Base-by-base conservation (phyloP, 2,797 vertebrate species). In the Malurus leucopterus region DNA sequence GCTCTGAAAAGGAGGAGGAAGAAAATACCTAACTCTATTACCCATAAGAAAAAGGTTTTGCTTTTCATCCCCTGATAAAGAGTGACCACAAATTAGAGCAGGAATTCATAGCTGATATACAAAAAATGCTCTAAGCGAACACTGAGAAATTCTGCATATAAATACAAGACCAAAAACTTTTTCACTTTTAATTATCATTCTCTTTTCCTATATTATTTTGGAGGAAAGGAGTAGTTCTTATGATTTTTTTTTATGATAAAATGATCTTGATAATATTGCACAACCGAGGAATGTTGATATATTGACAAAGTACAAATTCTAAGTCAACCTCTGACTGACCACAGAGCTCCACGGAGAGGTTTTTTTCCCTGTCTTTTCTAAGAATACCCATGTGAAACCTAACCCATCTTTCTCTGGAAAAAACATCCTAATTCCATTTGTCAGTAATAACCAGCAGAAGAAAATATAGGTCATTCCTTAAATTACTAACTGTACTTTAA, bases 261-360 rank as follows among this genome's bases (percentile, higher is more conserved):
- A 7, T 51, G 19, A 20, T 67, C 32, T n/a, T 59, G 19, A 20
- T 46, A 67, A 38, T 11, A 38, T 19, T 44, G 13, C 23, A 23
- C 44, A 19, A 38, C 19, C 32, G 67, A 0, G 0, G 19, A 65
- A 5, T 24, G 15, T 15, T 59, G 53, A 20, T 51, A 21, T 14
- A 32, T 14, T 1, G 1, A 51, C 4, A 11, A 58, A 51, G 38
- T 20, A 16, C 36, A 67, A 44, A 24, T 67, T 58, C 22, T 43
- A 38, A 38, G 1, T 3, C 8, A 74, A 11, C 3, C 10, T 58
- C n/a, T 58, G 51, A 51, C 38, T 38, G 61, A 38, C 5, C 22
- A 29, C 19, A 38, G 15, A 65, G 15, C 15, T 44, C 13, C 38
- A 44, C 8, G 44, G 32, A n/a, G 27, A 51, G 30, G 8, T 20